Base-by-base conservation (phyloP, 2,797 vertebrate species). In the Ambastaia sidthimunki region DNA sequence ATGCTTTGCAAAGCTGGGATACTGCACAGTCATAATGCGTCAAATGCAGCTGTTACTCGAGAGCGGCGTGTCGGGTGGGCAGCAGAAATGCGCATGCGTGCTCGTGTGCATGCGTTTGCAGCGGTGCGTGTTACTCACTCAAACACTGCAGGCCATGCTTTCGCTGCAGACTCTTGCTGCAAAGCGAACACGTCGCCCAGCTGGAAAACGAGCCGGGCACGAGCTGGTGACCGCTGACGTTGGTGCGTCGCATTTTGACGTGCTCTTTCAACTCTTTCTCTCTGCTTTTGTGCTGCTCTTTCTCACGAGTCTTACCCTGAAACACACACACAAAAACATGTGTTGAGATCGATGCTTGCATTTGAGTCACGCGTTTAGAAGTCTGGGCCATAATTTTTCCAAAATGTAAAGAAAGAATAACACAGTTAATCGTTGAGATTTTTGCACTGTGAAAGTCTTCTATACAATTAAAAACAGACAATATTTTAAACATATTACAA, bases 241-340 rank as follows among this genome's bases (percentile, higher is more conserved):
- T 82, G 91, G 79, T 55, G 25, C 80, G 94, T n/a, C 78, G 57
- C 87, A 95, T 94, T 81, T 78, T 90, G 63, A 85, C 82, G 50
- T 83, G 91, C 60, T 94, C 95, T 83, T 86, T 89, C 68, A 89
- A 18, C 87, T 94, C 28, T 92, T 95, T 63, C 85, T 82, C 83
- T 78, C 59, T 75, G 87, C 88, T 94, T 67, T 94, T 96, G 86
- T 94, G 96, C 92, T 72, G 82, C 25, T 80, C 85, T 71, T 92
- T 95, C n/a, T 94, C 95, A 79, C 94, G 92, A 91, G 87, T 94
- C 95, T 97, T 98, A 93, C 94, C 96, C 97, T 99, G 91, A 81
- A 71, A 91, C 85, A 54, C 85, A 55, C 23, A 19, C 15, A 60
- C 7, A 52, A 67, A 21, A 55, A 37, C 7, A 41, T 0, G 1